Conservation (phyloP, 2,113 vertebrate species). For the Helogale parvula region DNA sequence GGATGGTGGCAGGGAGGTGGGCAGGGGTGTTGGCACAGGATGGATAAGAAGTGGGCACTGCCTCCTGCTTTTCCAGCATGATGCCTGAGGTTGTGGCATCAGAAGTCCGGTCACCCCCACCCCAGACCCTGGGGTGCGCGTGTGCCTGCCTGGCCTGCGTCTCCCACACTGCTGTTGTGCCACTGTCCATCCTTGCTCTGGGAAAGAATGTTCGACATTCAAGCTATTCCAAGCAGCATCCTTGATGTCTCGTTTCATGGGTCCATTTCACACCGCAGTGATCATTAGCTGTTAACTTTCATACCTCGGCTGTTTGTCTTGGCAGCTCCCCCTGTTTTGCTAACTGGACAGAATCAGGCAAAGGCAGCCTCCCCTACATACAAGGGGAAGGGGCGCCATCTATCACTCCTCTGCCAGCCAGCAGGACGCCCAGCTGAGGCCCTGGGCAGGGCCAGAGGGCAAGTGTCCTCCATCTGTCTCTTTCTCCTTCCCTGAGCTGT, state of each 20-base stretch:
- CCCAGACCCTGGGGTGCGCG: conserved; percentile 5
- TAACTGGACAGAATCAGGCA: conserved; percentile 79
- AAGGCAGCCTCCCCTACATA: conserved; percentile 70
- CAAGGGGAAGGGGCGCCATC: conserved; percentile 40
- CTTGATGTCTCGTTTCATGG: conserved; percentile 86
- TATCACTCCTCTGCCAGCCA: conserved; percentile 68
- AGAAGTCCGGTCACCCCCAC: conserved; percentile 29
- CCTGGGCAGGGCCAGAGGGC: conserved; percentile 2
- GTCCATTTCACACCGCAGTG: conserved; percentile 84
- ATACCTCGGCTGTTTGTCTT: conserved; percentile 84
- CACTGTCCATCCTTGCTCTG: conserved; percentile 77
- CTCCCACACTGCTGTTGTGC: conserved; percentile 81
- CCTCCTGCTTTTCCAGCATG: neutral
- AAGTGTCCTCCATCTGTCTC: neutral
- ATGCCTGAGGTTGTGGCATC: conserved; percentile 34
- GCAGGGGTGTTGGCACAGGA: neutral
- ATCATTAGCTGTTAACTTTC: conserved; percentile 83
- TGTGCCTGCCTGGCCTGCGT: conserved; percentile 67
- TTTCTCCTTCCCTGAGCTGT: conserved; percentile 13
- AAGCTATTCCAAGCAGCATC: conserved; percentile 87
- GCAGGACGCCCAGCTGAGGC: conserved; percentile 68
- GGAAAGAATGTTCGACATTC: conserved; percentile 87
- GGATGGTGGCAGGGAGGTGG: neutral
- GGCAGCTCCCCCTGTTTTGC: conserved; percentile 83
- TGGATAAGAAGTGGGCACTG: neutral